Base-by-base conservation (phyloP, 2,888 invertebrate species). In the Drosophila leonis region DNA sequence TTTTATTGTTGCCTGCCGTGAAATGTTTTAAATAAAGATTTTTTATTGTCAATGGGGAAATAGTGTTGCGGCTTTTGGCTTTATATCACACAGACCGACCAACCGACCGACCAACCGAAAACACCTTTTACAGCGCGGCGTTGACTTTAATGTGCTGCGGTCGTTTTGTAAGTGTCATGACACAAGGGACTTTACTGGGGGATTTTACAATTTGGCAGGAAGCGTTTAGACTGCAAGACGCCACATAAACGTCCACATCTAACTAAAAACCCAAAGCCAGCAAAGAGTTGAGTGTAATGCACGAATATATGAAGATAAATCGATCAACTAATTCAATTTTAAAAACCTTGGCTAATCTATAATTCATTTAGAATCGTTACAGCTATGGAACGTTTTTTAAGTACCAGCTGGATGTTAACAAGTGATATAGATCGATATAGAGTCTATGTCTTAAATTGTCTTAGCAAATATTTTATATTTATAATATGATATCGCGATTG, bases 21-120 rank as follows among this genome's bases (percentile, higher is more conserved):
- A 90, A 90, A 90, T 90, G 88, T 86, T 87, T 87, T 88, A 83
- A 88, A 86, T 86, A 86, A 86, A 86, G 87, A 84, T 80, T 88
- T 85, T 86, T 85, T 88, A 85, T 90, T 90, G 90, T 90, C 84
- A 90, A 88, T 88, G 86, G 74, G 80, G 69, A 74, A 84, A 78
- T 85, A 82, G 90, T 75, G 90, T 80, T 90, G 84, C 86, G 84
- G 84, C 90, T 88, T 84, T 84, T 72, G 70, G 75, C 82, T 75
- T 88, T 90, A 84, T 79, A 82, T 73, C 86, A 65, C 72, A 31
- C 64, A n/a, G 24, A 46, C 44, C 42, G 10, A 46, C 27, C 63
- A 39, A 33, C 42, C 42, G 42, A 18, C 61, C 18, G 27, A 35
- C 35, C 33, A 13, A 51, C 33, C 63, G 44, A 41, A 37, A 62